Evolutionary conservation across 1,140 invertebrate species (phyloP), one percentile per base, ranked within the genome.

Genomic region (Glossosoma conforme): DNA sequence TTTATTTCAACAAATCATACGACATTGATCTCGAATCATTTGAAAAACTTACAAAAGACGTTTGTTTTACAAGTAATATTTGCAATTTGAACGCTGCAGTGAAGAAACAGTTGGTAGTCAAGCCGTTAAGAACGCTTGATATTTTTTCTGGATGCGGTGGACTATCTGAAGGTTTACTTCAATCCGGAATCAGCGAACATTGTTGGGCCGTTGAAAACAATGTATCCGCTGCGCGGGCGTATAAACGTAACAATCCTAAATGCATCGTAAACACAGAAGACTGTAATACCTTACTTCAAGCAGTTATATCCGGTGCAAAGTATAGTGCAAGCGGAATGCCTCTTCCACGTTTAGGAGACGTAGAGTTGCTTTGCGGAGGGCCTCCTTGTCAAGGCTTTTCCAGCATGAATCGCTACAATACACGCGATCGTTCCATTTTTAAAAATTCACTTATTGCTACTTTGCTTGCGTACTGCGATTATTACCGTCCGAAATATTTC

Each of bases 301-400:
- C 77, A 21, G 82, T 81, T 1, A 80, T 89, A 66, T 68, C 77
- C 28, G 84, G 72, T 1, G 65, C 61, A 2, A 62, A 62, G 2
- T 68, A 70, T 46, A 67, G 68, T 37, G 60, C 54, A 1, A 54
- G 61, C 1, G 82, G 82, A 3, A 79, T 87, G 62, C 72, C 67
- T 9, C 68, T 93, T 25, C 91, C 91, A 1, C 66, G 78, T 61
- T 85, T 82, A 62, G 87, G 89, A 4, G 87, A 92, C 49, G 89
- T 94, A 1, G 89, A 93, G 58, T 63, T 93, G 28, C 63, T 94
- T 2, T 89, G 88, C 64, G 91, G 90, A 25, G 90, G 91, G 3
- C 91, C 91, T n/a, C 91, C 91, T 1, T 94, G 91, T 65, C 91
- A 94, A 71, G 91, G 91, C 0, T 94, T 93, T 66, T 90, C 86